Evolutionary conservation across 2,797 vertebrate genomes (phyloP).

Genomic region (Taenioides sp.): DNA sequence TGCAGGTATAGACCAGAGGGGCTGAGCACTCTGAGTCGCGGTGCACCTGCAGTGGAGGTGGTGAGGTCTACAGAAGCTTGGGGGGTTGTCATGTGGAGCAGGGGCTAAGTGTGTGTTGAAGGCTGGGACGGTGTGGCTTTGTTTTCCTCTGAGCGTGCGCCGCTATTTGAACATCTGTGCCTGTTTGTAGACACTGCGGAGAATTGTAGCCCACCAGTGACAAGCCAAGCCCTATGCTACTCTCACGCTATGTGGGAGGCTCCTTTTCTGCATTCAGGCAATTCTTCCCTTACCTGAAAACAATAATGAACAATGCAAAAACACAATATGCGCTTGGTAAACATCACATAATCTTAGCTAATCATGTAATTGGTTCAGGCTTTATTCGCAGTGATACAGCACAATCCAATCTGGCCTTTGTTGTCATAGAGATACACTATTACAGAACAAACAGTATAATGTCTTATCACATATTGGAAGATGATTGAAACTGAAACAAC

Average conservation of each 20-base stretch:
- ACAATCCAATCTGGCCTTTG: constrained; percentile 10
- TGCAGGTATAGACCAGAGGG: constrained; percentile 8
- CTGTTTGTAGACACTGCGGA: constrained; percentile 24
- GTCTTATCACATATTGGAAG: neutral
- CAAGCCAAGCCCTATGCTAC: constrained; percentile 14
- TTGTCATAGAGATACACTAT: constrained; percentile 13
- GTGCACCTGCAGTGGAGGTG: constrained; percentile 51
- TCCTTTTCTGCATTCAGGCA: constrained; percentile 19
- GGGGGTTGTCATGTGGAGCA: constrained; percentile 22
- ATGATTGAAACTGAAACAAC: neutral
- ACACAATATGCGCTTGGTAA: constrained; percentile 1
- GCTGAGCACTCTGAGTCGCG: constrained; percentile 42
- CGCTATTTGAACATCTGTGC: constrained; percentile 48
- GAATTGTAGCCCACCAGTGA: constrained; percentile 22
- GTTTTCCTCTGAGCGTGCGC: constrained; percentile 36
- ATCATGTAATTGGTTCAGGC: constrained; percentile 6
- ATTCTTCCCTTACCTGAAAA: constrained; percentile 18
- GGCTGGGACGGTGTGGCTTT: constrained; percentile 21
- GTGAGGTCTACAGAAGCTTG: constrained; percentile 25
- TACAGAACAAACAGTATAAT: constrained; percentile 6
- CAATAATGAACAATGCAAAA: neutral
- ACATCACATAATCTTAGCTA: constrained; percentile 11
- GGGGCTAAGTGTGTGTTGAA: constrained; percentile 28
- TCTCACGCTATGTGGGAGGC: constrained; percentile 31
- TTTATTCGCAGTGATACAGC: constrained; percentile 1